These are phyloP conservation scores for Tridacna gigas DNA, from an alignment of 2,888 invertebrate genomes.

Conservation along the genomic window DNA sequence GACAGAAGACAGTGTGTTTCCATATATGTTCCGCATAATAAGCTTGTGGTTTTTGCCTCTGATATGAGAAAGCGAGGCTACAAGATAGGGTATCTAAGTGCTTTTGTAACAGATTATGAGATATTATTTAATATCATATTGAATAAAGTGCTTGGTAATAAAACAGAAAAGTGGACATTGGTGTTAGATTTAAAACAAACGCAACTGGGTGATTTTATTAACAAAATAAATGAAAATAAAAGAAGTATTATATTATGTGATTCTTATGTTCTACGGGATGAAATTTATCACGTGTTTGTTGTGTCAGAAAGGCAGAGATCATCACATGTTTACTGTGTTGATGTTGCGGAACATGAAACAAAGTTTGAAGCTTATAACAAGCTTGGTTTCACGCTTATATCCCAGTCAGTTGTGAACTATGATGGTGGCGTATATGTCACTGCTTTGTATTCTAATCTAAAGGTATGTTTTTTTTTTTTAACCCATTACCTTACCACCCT, in stretches of 20 bases:
- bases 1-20: constrained; percentile 67
- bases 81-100: constrained; percentile 59
- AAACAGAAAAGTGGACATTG: constrained; percentile 29
- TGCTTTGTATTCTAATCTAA: constrained; percentile 32
- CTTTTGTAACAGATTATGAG: constrained; percentile 45
- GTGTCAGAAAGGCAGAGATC: not conserved
- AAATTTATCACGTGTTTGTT: constrained; percentile 57
- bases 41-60: constrained; percentile 38
- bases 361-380: not conserved
- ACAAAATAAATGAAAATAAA: constrained; percentile 21
- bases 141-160: constrained; percentile 44
- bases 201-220: constrained; percentile 33
- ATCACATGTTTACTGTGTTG: constrained; percentile 37
- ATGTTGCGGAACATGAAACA: constrained; percentile 22
- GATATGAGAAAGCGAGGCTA: constrained; percentile 58
- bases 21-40: constrained; percentile 55
- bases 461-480: constrained; percentile 1
- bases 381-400: constrained; percentile 15
- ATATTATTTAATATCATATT: constrained; percentile 75
- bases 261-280: constrained; percentile 31
- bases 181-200: constrained; percentile 46
- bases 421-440: constrained; percentile 36
- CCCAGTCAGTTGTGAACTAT: constrained; percentile 35
- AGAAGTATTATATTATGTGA: constrained; percentile 43
- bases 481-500: no score